phyloP scores from a whole-genome alignment of 2,888 invertebrate species.

The Noctua comes region DNA sequence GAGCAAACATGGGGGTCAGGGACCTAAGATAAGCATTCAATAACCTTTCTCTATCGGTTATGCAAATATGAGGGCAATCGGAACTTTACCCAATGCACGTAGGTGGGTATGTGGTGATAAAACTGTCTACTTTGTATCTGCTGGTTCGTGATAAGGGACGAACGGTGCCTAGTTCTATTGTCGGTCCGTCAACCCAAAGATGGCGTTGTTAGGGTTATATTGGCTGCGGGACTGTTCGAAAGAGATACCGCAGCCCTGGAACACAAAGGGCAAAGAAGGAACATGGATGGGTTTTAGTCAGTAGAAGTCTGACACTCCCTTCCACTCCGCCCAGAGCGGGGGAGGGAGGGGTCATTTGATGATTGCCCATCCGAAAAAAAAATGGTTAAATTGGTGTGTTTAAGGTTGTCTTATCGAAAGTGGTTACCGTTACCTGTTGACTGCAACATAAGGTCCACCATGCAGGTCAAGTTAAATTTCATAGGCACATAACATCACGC shows the following conservation, averaged over 20 bases:
- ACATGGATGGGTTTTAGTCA: no score
- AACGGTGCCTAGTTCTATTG: conserved; percentile 14
- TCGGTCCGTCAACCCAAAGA: background rate
- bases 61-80: conserved; percentile 75
- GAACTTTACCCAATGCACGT: conserved; percentile 49
- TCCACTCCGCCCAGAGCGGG: no score
- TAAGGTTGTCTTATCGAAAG: background rate
- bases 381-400: background rate
- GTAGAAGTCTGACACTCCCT: no score
- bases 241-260: no score
- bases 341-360: no score
- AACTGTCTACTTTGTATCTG: conserved; percentile 51
- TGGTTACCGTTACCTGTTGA: background rate
- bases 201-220: background rate
- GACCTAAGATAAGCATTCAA: conserved; percentile 86
- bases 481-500: no score
- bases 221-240: no score
- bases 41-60: conserved; percentile 79
- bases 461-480: background rate
- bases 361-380: no score
- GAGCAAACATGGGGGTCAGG: conserved; percentile 75
- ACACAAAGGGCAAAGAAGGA: no score
- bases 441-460: background rate
- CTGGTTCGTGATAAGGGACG: conserved; percentile 28
- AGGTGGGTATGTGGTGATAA: conserved; percentile 47